phyloP scores from a whole-genome alignment of 2,113 vertebrate species.

The Oenanthe oenanthe region DNA sequence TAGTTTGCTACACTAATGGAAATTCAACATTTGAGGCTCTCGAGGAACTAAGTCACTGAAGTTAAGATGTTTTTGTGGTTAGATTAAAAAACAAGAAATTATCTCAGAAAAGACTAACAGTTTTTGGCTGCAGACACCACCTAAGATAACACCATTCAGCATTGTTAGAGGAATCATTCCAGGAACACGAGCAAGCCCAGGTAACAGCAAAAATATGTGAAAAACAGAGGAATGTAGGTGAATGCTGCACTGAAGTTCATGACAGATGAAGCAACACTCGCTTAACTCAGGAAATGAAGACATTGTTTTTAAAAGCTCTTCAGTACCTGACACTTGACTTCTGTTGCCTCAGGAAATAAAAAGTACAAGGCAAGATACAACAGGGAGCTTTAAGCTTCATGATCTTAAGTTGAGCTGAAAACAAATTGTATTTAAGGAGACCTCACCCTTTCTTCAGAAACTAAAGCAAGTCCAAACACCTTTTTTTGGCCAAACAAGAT shows the following conservation, averaged over 20 bases:
- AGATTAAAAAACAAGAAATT: not conserved
- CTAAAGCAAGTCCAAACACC: slow-evolving; percentile 46
- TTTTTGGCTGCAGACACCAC: not conserved
- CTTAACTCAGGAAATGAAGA: not conserved
- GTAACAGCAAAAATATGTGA: not conserved
- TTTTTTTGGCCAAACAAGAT: slow-evolving; percentile 45
- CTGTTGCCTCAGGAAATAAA: slow-evolving; percentile 1
- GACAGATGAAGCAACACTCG: not conserved
- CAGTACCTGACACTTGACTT: slow-evolving; percentile 12
- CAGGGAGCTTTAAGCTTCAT: not conserved
- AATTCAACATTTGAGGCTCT: not conserved
- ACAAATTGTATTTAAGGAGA: not conserved
- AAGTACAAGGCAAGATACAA: not conserved
- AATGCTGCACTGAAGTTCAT: not conserved
- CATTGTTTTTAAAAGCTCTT: slow-evolving; percentile 21
- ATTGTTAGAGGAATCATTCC: not conserved
- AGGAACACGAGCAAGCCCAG: not conserved
- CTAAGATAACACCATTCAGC: not conserved
- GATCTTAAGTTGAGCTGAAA: not conserved
- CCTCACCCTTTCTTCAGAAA: slow-evolving; percentile 53
- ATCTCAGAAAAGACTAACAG: not conserved
- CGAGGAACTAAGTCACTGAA: not conserved
- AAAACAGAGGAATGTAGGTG: not conserved
- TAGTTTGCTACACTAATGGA: not conserved
- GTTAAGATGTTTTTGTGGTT: not conserved